Conservation (phyloP, 2,888 invertebrate species). For the Balanococcus diminutus region DNA sequence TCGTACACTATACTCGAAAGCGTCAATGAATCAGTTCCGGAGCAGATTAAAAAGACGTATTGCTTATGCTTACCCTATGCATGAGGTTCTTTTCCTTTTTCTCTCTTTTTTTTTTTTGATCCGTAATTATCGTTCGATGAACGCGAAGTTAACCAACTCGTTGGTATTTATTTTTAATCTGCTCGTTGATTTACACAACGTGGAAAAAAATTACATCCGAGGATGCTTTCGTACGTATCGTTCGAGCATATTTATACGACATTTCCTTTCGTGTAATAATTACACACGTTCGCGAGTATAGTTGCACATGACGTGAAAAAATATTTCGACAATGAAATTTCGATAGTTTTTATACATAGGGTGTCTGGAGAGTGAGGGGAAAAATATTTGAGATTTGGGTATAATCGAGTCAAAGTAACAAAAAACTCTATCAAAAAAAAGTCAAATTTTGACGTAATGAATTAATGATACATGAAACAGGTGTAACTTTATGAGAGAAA, state of each 20-base stretch:
- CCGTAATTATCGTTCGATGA: neutral
- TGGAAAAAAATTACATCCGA: neutral
- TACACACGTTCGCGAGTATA: neutral
- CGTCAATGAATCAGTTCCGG: neutral
- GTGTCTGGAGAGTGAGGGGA: no score
- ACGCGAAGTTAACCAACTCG: neutral
- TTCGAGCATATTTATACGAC: neutral
- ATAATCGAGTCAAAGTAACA: no score
- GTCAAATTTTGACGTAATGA: no score
- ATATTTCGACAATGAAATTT: no score
- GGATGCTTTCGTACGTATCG: neutral
- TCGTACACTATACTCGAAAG: neutral
- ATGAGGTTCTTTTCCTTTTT: neutral
- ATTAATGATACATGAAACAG: no score
- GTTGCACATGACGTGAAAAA: no score
- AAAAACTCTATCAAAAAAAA: no score
- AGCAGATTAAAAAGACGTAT: neutral
- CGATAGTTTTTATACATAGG: no score
- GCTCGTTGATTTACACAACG: neutral
- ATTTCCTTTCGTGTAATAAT: neutral
- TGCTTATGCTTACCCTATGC: neutral
- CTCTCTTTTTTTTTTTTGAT: no score
- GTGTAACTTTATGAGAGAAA: no score
- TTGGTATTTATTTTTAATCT: neutral
- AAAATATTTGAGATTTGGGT: no score